Evolutionary conservation across 2,113 vertebrate genomes (phyloP).

Genomic region (Cryptomyrus ogoouensis): DNA sequence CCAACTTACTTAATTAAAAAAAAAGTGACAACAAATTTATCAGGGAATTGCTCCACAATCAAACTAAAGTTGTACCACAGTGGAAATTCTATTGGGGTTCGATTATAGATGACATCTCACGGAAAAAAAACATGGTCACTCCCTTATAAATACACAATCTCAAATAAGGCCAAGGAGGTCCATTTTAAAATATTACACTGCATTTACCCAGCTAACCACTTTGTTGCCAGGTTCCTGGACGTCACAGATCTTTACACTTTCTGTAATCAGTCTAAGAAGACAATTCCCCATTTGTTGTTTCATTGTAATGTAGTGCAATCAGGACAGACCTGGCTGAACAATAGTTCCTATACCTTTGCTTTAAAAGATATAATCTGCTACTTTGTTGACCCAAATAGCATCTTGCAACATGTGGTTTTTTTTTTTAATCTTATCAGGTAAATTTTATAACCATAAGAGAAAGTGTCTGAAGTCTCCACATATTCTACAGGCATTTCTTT

Average conservation of each 20-base stretch:
- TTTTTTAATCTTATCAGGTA: background rate
- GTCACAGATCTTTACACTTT: background rate
- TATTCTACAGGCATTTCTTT: too few species aligned
- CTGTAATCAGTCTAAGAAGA: background rate
- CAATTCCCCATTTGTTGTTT: background rate
- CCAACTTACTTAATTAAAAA: background rate
- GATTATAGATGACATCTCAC: background rate
- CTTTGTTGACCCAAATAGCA: too few species aligned
- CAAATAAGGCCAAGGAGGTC: background rate
- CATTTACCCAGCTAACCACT: background rate
- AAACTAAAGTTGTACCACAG: background rate
- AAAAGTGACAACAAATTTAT: background rate
- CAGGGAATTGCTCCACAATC: background rate
- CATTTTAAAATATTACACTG: background rate
- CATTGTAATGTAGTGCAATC: background rate
- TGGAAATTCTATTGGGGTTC: background rate
- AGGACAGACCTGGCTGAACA: too few species aligned
- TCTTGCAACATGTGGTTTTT: too few species aligned
- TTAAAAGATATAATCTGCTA: too few species aligned
- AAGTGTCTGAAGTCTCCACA: background rate
- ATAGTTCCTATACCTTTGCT: too few species aligned
- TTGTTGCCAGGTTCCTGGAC: background rate
- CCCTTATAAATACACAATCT: background rate
- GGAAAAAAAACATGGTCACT: background rate
- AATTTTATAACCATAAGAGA: too few species aligned